Evolutionary conservation across 2,888 invertebrate genomes (phyloP).

Genomic region (Drosophila fulvimacula): DNA sequence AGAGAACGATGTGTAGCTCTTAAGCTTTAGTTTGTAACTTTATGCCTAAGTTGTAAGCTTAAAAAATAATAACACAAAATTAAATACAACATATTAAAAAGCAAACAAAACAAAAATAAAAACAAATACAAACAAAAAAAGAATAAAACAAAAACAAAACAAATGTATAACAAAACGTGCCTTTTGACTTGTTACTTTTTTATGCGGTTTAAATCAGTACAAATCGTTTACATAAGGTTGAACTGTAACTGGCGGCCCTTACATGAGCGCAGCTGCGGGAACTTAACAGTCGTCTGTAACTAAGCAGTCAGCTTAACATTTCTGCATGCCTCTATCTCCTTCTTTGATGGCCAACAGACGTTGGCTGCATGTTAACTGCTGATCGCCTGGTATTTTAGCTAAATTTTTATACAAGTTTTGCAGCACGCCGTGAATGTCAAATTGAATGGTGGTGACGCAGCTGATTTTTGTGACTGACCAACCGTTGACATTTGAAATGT

Average conservation of each 20-base stretch:
- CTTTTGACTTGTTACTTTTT: too few relatives aligned
- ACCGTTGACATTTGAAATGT: background rate
- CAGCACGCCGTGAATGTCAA: too few relatives aligned
- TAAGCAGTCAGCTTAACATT: background rate
- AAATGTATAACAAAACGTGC: slow-evolving; percentile 68
- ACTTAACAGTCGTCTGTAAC: background rate
- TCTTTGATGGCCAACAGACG: too few relatives aligned
- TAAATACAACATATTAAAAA: slow-evolving; percentile 74
- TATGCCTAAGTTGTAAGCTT: slow-evolving; percentile 84
- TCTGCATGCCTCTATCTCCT: background rate
- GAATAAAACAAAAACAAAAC: slow-evolving; percentile 56
- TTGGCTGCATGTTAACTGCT: background rate
- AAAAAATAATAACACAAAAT: slow-evolving; percentile 71
- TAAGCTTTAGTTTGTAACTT: slow-evolving; percentile 82
- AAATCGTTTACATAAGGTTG: background rate
- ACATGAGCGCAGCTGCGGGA: background rate
- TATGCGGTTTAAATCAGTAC: background rate
- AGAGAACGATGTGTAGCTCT: slow-evolving; percentile 62
- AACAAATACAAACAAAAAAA: slow-evolving; percentile 56
- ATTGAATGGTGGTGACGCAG: background rate
- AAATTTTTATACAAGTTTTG: background rate
- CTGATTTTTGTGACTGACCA: background rate
- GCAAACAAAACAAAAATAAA: slow-evolving; percentile 61
- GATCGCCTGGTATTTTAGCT: slow-evolving; percentile 2
- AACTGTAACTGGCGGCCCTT: background rate